Conservation (phyloP, 2,113 vertebrate species). For the Neotoma lepida region DNA sequence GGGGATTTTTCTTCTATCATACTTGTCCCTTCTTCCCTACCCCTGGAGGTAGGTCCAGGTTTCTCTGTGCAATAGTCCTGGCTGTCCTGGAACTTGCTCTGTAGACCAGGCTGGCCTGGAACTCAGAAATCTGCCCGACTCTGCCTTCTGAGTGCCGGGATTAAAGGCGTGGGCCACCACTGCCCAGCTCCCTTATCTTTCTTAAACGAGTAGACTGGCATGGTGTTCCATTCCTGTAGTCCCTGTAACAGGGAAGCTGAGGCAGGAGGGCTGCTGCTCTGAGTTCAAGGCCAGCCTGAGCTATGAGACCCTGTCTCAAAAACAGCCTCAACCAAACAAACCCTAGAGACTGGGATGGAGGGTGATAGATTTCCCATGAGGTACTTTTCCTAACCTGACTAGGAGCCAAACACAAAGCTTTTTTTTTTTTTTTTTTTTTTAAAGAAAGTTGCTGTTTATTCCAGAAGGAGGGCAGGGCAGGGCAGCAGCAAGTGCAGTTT, state of each 20-base stretch:
- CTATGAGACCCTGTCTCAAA: not conserved
- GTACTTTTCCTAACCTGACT: not conserved
- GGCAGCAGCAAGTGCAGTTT: not conserved
- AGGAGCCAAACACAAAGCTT: conserved; percentile 17
- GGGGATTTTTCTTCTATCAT: not conserved
- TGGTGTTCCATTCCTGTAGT: not conserved
- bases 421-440: not conserved
- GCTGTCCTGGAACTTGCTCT: not conserved
- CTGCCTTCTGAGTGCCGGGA: not conserved
- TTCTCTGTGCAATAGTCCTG: not conserved
- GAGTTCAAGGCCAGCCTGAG: not conserved
- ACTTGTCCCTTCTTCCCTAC: not conserved
- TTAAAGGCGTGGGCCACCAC: not conserved
- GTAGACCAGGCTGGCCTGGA: not conserved
- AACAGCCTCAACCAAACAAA: not conserved
- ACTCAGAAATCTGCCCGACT: not conserved
- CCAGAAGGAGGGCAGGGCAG: not conserved
- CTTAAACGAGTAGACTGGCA: not conserved
- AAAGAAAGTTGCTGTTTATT: not conserved
- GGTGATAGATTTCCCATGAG: not conserved
- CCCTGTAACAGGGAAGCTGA: too few species aligned
- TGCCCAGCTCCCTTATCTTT: not conserved
- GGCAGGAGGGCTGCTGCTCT: not conserved
- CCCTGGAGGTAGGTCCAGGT: not conserved
- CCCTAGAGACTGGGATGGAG: not conserved